Evolutionary conservation across 2,797 vertebrate species (phyloP), one percentile per base, ranked within the genome.

Genomic region (Geotrypetes seraphini): DNA sequence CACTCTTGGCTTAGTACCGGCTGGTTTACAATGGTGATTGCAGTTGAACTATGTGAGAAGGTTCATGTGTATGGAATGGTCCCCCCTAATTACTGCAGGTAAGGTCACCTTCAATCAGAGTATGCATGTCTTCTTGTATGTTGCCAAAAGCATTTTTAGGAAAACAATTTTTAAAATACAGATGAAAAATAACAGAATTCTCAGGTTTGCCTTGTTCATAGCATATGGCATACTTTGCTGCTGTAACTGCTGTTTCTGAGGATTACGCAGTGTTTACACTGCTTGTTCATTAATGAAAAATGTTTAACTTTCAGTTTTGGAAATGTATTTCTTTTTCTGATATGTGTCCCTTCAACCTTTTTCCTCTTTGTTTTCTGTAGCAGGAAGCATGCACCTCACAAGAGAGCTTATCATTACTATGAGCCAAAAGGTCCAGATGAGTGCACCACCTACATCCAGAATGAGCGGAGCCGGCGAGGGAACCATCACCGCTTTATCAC

Each of bases 21-120:
- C 45, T 99, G 95, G 95, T 99, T 99, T 73, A 99, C 96, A 41
- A 96, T 97, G 95, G 95, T 90, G 61, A 93, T 94, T 0, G 88
- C 92, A 0, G 89, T 97, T 25, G 92, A 96, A 60, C 57, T 93
- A 35, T 99, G 96, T 19, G 91, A 97, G 27, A 79, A 73, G 1
- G 81, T 98, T 38, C 90, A 90, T 4, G 91, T 99, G 12, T 99
- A 97, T 0, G 96, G 95, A 50, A 98, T 99, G 96, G 91, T 97
- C 33, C 90, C 93, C 2, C 86, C 92, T 2, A 78, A 67, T 74
- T 81, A 97, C 68, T 99, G 96, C 39, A 81, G 79, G 96, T 96
- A 57, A 84, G 89, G 35, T 3, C n/a, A 12, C 4, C 12, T 13
- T 13, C 8, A n/a, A n/a, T n/a, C n/a, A n/a, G n/a, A n/a, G n/a